Evolutionary conservation across 2,113 vertebrate species (phyloP), one percentile per base, ranked within the genome.

Genomic region (Calyptomena viridis): DNA sequence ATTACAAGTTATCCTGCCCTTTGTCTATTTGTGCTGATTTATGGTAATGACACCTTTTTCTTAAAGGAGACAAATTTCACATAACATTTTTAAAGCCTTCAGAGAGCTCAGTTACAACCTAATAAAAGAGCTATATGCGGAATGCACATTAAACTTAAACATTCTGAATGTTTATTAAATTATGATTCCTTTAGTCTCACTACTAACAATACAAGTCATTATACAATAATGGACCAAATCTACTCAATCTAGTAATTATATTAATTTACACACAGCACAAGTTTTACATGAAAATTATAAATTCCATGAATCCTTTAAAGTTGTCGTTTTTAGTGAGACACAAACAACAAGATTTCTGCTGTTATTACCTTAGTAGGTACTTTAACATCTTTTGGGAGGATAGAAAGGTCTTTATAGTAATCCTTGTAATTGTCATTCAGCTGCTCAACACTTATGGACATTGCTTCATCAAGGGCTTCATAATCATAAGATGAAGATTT

Each of bases 401-500:
- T 96, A 75, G 99, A 99, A 53, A 99, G 98, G 90, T 99, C 99
- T 93, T 97, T 99, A 96, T 99, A 99, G 83, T 99, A 98, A 60
- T 98, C 96, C 87, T 95, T 96, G 60, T 98, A 98, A 42, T 99
- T 97, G 11, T 98, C 98, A 82, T 98, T 97, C 39, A 99, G 97
- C 42, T 99, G 99, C 69, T 99, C 99, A 58, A 99, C 98, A 94
- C 99, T 99, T 66, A 99, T 99, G 44, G 98, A 98, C 99, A 99
- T 99, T 77, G 99, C 99, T 98, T 99, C 99, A 97, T 99, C 99
- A 66, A 99, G 97, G 49, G 99, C 99, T 66, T 99, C 99, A 13
- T 99, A 99, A 97, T 99, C 99, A 6, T 99, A 99, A 2, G 98
- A 99, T 2, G 99, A 99, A 2, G 99, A 99, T 97, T 99, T 99